Evolutionary conservation across 1,140 invertebrate species (phyloP), one percentile per base, ranked within the genome.

Genomic region (Solenopsis fugax): DNA sequence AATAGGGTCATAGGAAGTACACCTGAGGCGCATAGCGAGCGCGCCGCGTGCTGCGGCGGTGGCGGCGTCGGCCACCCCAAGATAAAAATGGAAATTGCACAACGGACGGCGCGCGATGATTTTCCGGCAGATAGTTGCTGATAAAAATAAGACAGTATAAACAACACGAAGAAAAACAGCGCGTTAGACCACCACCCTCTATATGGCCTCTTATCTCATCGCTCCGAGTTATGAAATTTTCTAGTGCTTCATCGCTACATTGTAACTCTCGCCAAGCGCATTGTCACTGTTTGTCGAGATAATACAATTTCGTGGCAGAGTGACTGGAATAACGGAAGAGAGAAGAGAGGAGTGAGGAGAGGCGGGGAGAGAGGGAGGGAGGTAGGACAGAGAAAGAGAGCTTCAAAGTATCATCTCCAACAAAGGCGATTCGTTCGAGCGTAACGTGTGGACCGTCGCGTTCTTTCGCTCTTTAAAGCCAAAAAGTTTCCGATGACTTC

Each of bases 1-100:
- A 84, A 84, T 84, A 84, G 80, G 80, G 80, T 84, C 80, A 75
- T 75, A 84, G 80, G 80, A 84, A 84, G 69, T 84, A 84, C 80
- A 84, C 80, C 80, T 84, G 80, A 84, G 80, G 80, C 80, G 69
- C 80, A 18, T 24, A 18, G 69, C 21, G 65, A 24, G 21, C n/a
- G n/a, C 64, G 37, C 13, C 60, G 13, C 48, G 41, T 24, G 41
- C 52, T 0, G 52, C 52, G 29, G 29, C 29, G 29, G 29, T 2
- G 29, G 29, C 29, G 29, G 54, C 54, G n/a, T n/a, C 69, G 69
- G 56, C 41, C 69, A 73, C 29, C 41, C 69, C 56, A 75, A 84
- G 80, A 84, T 84, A 84, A 84, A 84, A 84, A 84, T 84, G 80
- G 80, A 84, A 84, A 73, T 58, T 82, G 67, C 54, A 72, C 80